Conservation (phyloP, 2,113 vertebrate species). For the Phylloscopus trochiloides region DNA sequence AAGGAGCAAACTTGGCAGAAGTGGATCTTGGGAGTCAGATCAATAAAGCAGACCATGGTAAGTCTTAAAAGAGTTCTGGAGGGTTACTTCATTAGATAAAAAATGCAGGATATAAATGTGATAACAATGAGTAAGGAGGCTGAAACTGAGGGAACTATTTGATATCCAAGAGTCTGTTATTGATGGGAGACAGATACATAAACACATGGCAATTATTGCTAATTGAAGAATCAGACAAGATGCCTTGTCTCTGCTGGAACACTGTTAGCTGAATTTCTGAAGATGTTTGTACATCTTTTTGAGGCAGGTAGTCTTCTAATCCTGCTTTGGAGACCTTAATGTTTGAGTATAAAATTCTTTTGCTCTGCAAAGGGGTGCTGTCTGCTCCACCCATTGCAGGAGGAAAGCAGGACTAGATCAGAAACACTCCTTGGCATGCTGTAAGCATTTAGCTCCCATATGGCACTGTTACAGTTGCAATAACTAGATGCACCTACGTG, state of each 20-base stretch:
- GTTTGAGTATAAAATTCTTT: background rate
- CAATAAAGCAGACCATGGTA: background rate
- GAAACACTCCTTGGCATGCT: background rate
- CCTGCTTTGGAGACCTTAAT: background rate
- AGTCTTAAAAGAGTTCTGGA: constrained; percentile 9
- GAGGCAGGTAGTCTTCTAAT: background rate
- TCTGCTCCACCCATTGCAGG: background rate
- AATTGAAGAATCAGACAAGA: constrained; percentile 43
- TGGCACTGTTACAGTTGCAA: background rate
- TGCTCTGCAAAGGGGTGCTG: background rate
- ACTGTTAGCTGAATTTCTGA: background rate
- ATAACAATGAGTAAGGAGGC: constrained; percentile 34
- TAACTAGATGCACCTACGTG: background rate
- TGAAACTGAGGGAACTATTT: constrained; percentile 38
- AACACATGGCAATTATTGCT: constrained; percentile 44
- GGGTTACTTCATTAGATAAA: background rate
- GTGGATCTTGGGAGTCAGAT: background rate
- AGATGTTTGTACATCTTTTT: background rate
- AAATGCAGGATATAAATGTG: constrained; percentile 18
- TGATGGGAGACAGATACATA: constrained; percentile 50
- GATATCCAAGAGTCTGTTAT: constrained; percentile 61
- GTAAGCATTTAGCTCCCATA: background rate
- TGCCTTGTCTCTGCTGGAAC: background rate
- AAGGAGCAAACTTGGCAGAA: background rate
- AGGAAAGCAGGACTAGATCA: background rate